These are phyloP conservation scores for Pelmatolapia mariae DNA, from an alignment of 2,113 vertebrate genomes.

Conservation along the genomic window DNA sequence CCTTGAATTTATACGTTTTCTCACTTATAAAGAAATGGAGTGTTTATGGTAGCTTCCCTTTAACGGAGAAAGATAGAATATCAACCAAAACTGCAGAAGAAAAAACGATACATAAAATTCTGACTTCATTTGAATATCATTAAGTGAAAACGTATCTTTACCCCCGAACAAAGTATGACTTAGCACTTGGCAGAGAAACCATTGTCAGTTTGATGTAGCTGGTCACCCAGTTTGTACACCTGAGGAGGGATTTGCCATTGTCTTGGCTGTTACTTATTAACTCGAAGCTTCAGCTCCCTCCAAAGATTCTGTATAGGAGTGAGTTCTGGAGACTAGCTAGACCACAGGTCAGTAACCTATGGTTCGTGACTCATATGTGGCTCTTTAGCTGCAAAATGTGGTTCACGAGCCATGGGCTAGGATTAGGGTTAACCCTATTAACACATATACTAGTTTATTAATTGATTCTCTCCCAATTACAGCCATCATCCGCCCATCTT, in stretches of 20 bases:
- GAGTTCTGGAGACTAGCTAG: neutral
- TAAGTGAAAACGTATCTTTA: neutral
- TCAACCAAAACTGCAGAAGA: neutral
- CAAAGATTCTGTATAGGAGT: neutral
- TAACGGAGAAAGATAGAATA: neutral
- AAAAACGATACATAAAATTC: neutral
- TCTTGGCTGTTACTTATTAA: neutral
- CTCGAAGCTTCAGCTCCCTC: neutral
- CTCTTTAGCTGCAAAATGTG: neutral
- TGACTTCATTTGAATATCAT: neutral
- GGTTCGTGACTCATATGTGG: neutral
- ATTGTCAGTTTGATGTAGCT: neutral
- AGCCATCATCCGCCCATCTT: fast-evolving
- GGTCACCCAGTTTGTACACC: neutral
- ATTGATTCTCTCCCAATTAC: neutral
- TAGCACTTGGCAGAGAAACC: neutral
- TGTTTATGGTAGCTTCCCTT: neutral
- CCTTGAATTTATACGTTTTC: neutral
- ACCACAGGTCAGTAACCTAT: neutral
- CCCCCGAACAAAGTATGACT: neutral
- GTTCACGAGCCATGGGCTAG: neutral
- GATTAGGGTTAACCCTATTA: neutral
- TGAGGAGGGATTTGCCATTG: neutral
- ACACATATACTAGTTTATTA: neutral
- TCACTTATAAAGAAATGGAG: neutral